Percentiles rank a stretch among this genome's conserved stretches.
Conservation (phyloP, 30 jellyfish, hydroid and myxozoan genomes). For the Haliclystus octoradiatus region DNA sequence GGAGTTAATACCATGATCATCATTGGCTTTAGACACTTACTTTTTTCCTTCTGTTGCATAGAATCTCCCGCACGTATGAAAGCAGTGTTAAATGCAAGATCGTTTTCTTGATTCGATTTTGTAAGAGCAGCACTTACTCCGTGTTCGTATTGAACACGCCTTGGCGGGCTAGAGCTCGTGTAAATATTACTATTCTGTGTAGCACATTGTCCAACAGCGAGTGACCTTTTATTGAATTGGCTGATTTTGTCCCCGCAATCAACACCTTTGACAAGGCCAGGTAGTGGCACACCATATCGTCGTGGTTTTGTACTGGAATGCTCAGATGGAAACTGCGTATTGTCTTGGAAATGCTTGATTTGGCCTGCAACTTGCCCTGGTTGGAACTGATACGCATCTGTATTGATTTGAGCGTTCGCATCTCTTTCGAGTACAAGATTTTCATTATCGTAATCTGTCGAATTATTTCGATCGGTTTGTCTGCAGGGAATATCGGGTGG, state of each 20-base stretch:
- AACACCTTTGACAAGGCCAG: slow-evolving; percentile 73
- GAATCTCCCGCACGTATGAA: too few relatives aligned
- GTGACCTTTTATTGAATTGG: slow-evolving; percentile 49
- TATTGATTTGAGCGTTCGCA: slow-evolving; percentile 9
- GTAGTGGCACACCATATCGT: slow-evolving; percentile 65
- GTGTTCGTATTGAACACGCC: neutral
- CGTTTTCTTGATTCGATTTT: too few relatives aligned
- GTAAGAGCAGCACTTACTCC: too few relatives aligned
- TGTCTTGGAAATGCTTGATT: slow-evolving; percentile 46
- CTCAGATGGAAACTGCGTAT: slow-evolving; percentile 45
- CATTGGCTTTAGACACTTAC: too few relatives aligned
- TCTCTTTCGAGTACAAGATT: too few relatives aligned
- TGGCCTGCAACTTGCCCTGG: slow-evolving; percentile 82
- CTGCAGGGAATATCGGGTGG: neutral
- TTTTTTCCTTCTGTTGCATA: too few relatives aligned
- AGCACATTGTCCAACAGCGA: slow-evolving; percentile 72
- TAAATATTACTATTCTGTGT: slow-evolving; percentile 34
- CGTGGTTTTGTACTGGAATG: slow-evolving; percentile 22
- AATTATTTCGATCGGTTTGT: neutral
- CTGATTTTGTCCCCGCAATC: slow-evolving; percentile 60
- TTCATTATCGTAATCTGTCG: neutral
- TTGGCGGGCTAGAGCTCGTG: slow-evolving; percentile 1
- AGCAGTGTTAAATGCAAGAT: too few relatives aligned
- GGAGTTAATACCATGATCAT: too few relatives aligned
- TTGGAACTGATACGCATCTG: slow-evolving; percentile 30